These are phyloP conservation scores for Sebastes minor DNA, from an alignment of 2,797 vertebrate genomes.

Conservation along the genomic window DNA sequence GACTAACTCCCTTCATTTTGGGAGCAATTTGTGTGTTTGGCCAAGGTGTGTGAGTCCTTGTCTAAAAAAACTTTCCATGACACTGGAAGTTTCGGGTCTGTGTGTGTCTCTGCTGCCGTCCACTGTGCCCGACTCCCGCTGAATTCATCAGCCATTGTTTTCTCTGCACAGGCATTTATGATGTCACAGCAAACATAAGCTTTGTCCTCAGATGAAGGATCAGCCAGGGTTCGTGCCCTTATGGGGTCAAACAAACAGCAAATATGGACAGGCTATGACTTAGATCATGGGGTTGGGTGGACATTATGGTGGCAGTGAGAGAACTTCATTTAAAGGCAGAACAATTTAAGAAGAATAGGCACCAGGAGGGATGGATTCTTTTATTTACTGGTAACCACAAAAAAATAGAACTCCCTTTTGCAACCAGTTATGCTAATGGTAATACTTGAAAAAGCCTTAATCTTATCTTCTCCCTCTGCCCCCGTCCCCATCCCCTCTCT, in stretches of 20 bases:
- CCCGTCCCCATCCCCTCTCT: background rate
- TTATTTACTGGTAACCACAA: background rate
- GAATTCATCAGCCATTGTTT: conserved; percentile 80
- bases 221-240: conserved; percentile 70
- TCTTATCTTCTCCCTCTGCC: conserved; percentile 30
- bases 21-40: conserved; percentile 59
- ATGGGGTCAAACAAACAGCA: conserved; percentile 80
- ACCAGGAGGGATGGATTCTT: background rate
- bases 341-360: background rate
- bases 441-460: background rate
- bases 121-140: conserved; percentile 60
- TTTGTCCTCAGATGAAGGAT: conserved; percentile 83
- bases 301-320: conserved; percentile 49
- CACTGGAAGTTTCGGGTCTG: conserved; percentile 62
- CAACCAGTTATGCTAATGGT: background rate
- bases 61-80: conserved; percentile 75
- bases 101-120: conserved; percentile 33
- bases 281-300: conserved; percentile 50
- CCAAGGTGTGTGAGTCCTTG: conserved; percentile 68
- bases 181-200: conserved; percentile 83
- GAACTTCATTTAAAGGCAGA: conserved; percentile 12
- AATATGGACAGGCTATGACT: conserved; percentile 72
- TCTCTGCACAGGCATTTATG: conserved; percentile 78
- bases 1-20: conserved; percentile 33
- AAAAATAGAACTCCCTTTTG: background rate